Evolutionary conservation across 2,797 vertebrate genomes (phyloP), one percentile per base, ranked within the genome.

Genomic region (Argya squamiceps): DNA sequence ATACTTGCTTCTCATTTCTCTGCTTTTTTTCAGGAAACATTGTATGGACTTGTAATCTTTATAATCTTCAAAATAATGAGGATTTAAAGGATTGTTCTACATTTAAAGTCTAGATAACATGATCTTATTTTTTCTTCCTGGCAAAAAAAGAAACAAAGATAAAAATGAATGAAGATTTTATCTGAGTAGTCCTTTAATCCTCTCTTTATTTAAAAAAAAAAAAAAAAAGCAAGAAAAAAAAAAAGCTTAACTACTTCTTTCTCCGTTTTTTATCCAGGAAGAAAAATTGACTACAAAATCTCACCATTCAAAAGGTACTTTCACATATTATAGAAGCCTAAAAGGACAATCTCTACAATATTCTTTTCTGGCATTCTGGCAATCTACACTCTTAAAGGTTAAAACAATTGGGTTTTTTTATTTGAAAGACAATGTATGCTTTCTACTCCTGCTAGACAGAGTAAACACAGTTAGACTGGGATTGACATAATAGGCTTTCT

Each of bases 51-150:
- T 91, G 71, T 95, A 97, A 96, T 93, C 89, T 93, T 65, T 76
- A 56, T 89, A 93, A 64, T 91, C 73, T 95, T 93, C 79, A 85
- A 58, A 95, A 95, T 96, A 96, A 95, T 81, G 86, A 95, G 79
- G 82, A 84, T 93, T 96, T 95, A 96, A 97, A 90, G 53, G 71
- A 92, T 93, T 92, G n/a, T 70, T 95, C 86, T 85, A 62, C 44
- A 46, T 89, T 95, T 96, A 82, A 97, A 91, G 59, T 63, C 63
- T 65, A 93, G 83, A 88, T 90, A 95, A 83, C 55, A 56, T 9
- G 24, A 62, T 74, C 20, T 78, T 65, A 14, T 79, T 84, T 80
- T 50, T 34, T 73, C 12, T 58, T 89, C 50, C 41, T 71, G 34
- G n/a, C 23, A 55, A 71, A 70, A 84, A 78, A 88, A 60, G 70